A percentile compares a stretch with the other conserved stretches of the same genome.
phyloP scores from a whole-genome alignment of 1,140 invertebrate species.

The Oryctes rhinoceros region DNA sequence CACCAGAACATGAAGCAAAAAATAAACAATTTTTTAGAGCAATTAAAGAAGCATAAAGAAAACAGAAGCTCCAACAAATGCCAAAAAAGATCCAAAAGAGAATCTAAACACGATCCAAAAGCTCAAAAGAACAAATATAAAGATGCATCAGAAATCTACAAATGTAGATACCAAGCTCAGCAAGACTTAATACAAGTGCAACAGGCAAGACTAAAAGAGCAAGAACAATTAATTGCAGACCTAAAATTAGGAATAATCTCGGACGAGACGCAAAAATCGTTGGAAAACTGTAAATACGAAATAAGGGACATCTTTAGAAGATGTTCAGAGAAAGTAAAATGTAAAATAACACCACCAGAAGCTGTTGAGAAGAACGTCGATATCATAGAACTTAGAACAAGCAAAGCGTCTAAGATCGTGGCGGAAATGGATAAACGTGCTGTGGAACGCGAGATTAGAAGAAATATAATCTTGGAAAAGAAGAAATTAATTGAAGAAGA shows the following conservation, averaged over 20 bases:
- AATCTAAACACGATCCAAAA: not conserved
- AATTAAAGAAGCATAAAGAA: slow-evolving; percentile 30
- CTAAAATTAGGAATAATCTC: slow-evolving; percentile 70
- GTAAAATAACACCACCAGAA: slow-evolving; percentile 50
- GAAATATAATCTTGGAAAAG: slow-evolving; percentile 69
- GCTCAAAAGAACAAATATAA: slow-evolving; percentile 24
- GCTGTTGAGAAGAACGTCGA: slow-evolving; percentile 58
- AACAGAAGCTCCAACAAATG: not conserved
- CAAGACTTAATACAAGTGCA: slow-evolving; percentile 71
- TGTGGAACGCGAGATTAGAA: slow-evolving; percentile 67
- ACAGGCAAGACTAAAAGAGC: slow-evolving; percentile 69
- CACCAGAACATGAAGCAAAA: slow-evolving; percentile 36
- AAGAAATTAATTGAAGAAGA: slow-evolving; percentile 69
- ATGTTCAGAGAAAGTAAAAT: slow-evolving; percentile 63
- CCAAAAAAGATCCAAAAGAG: slow-evolving; percentile 26
- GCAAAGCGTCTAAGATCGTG: slow-evolving; percentile 67
- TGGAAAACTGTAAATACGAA: slow-evolving; percentile 66
- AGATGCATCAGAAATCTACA: slow-evolving; percentile 22
- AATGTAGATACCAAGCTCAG: slow-evolving; percentile 67
- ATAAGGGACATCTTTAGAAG: slow-evolving; percentile 67
- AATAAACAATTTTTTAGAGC: slow-evolving; percentile 40
- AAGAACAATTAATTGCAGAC: slow-evolving; percentile 70
- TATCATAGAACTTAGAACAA: slow-evolving; percentile 52
- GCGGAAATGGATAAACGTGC: slow-evolving; percentile 72
- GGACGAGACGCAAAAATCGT: slow-evolving; percentile 66